Evolutionary conservation across 2,797 vertebrate species (phyloP).

Genomic region (Dallia pectoralis): DNA sequence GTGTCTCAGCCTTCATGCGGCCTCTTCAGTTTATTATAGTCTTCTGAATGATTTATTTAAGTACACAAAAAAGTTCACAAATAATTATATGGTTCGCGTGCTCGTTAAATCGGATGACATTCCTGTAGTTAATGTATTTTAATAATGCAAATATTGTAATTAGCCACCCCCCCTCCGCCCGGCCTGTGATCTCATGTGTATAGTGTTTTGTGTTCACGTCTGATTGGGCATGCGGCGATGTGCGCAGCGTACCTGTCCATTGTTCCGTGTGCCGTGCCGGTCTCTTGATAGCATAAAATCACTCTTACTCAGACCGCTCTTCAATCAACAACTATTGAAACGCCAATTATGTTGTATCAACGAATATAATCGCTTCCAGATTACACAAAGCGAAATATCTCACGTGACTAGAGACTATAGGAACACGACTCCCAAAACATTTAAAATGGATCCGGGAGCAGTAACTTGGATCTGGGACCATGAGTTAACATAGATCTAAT

Average conservation of each 20-base stretch:
- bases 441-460: slow-evolving; percentile 1
- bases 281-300: background rate
- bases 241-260: slow-evolving; percentile 6
- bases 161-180: slow-evolving; percentile 47
- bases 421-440: slow-evolving; percentile 1
- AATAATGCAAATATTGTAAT: slow-evolving; percentile 67
- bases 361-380: background rate
- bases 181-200: slow-evolving; percentile 59
- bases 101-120: slow-evolving; percentile 56
- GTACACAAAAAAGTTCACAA: slow-evolving; percentile 31
- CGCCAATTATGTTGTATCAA: background rate
- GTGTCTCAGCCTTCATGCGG: slow-evolving; percentile 1
- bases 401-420: slow-evolving; percentile 12
- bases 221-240: slow-evolving; percentile 11
- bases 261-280: background rate
- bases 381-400: slow-evolving; percentile 1
- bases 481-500: slow-evolving; percentile 34
- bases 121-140: slow-evolving; percentile 60
- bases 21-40: slow-evolving; percentile 21
- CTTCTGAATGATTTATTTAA: slow-evolving; percentile 26
- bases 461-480: slow-evolving; percentile 4
- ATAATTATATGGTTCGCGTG: slow-evolving; percentile 50
- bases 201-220: slow-evolving; percentile 47
- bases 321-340: background rate
- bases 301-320: slow-evolving; percentile 9